Percentiles rank a stretch among this genome's conserved stretches.
These are phyloP conservation scores for Grus americana DNA, from an alignment of 2,113 vertebrate genomes.

Conservation along the genomic window DNA sequence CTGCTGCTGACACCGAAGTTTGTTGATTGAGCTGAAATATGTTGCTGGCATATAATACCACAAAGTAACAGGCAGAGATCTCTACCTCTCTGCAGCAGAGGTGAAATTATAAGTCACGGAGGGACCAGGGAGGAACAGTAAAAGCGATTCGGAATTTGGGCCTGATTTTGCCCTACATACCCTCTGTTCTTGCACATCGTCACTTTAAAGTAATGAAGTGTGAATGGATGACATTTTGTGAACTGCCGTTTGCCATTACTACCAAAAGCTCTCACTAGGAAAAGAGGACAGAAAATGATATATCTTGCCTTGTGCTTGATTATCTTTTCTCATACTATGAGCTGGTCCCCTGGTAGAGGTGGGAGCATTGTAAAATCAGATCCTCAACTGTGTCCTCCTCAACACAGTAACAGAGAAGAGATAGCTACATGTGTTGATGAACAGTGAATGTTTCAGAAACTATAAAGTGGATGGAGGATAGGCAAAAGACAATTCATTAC, in stretches of 20 bases:
- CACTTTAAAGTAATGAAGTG: neutral
- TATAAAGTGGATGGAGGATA: neutral
- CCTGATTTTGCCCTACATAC: neutral
- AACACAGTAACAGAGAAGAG: neutral
- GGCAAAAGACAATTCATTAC: neutral
- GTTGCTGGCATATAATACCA: neutral
- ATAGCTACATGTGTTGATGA: neutral
- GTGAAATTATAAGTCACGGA: neutral
- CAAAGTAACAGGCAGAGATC: neutral
- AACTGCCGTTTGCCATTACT: neutral
- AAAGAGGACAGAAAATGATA: neutral
- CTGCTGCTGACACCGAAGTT: constrained; percentile 53
- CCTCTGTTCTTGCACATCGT: neutral
- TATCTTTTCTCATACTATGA: neutral
- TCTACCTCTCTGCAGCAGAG: neutral
- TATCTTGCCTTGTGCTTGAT: neutral
- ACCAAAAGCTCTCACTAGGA: neutral
- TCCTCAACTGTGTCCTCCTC: neutral
- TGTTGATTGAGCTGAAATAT: constrained; percentile 53
- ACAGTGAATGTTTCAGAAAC: neutral
- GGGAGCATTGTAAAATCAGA: neutral
- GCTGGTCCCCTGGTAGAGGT: neutral
- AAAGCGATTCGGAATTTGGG: neutral
- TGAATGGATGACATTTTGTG: neutral
- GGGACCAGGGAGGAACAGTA: neutral